Percentiles rank a stretch among this genome's conserved stretches.
Evolutionary conservation across 1,140 invertebrate genomes (phyloP).

Genomic region (Solenopsis invicta): DNA sequence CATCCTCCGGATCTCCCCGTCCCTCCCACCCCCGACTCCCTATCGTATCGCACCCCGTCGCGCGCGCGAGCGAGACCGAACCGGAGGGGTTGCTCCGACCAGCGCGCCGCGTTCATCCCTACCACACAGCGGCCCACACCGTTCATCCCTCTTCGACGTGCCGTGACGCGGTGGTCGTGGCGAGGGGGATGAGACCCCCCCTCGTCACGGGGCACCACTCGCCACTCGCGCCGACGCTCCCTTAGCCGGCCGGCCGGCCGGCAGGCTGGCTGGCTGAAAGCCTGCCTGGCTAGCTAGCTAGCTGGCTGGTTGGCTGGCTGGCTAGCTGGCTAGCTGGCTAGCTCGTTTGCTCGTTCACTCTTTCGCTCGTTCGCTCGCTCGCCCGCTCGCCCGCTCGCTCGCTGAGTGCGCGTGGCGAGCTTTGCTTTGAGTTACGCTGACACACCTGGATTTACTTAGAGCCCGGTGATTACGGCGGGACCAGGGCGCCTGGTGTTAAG

Average conservation of each 20-base stretch:
- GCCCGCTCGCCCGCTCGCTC: too few species aligned
- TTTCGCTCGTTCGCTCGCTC: too few species aligned
- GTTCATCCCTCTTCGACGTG: constrained; percentile 62
- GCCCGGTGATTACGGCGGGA: constrained; percentile 52
- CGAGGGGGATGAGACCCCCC: constrained; percentile 60
- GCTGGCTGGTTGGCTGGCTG: too few species aligned
- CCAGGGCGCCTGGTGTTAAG: constrained; percentile 16
- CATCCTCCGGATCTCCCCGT: background rate
- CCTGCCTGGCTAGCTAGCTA: background rate
- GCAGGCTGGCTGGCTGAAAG: background rate
- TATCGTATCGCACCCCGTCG: constrained; percentile 44
- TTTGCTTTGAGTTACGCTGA: constrained; percentile 59
- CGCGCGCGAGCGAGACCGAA: constrained; percentile 49
- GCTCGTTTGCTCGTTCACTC: too few species aligned
- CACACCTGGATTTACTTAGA: constrained; percentile 61
- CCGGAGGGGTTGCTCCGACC: constrained; percentile 45
- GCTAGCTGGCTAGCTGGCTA: too few species aligned
- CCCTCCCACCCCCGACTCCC: background rate
- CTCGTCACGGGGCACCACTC: constrained; percentile 41
- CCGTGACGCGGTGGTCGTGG: constrained; percentile 47
- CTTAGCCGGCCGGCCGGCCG: constrained; percentile 19
- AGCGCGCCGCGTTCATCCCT: constrained; percentile 49
- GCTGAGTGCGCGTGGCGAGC: constrained; percentile 36
- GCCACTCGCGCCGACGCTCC: constrained; percentile 45
- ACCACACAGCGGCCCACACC: background rate